These are phyloP conservation scores for Perca fluviatilis DNA, from an alignment of 2,113 vertebrate genomes.

Conservation along the genomic window DNA sequence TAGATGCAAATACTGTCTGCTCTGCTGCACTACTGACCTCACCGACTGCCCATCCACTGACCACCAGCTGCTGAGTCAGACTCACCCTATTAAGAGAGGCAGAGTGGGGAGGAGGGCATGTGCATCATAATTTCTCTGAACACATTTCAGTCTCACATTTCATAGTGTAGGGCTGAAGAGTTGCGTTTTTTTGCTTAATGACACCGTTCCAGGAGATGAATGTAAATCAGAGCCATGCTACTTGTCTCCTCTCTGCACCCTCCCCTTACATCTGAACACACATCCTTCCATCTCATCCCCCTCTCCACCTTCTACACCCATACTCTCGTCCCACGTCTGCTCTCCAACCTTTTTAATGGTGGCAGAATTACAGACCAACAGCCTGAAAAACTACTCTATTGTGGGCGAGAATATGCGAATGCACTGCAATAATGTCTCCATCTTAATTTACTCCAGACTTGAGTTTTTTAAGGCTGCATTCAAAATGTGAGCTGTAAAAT, in stretches of 20 bases:
- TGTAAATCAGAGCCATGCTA: neutral
- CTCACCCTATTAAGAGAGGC: constrained; percentile 29
- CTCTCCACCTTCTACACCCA: neutral
- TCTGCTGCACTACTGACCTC: constrained; percentile 75
- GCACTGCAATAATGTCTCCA: neutral
- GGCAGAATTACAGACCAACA: neutral
- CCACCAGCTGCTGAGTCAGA: constrained; percentile 68
- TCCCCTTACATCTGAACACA: neutral
- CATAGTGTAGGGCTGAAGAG: neutral
- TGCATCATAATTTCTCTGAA: constrained; percentile 12
- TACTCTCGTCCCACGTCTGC: neutral
- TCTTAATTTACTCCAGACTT: constrained; percentile 3
- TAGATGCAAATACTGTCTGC: constrained; percentile 62
- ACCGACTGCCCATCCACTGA: constrained; percentile 71
- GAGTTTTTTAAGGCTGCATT: neutral
- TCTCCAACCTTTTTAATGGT: neutral
- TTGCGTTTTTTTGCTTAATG: neutral
- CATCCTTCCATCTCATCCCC: constrained; percentile 6
- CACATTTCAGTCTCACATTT: constrained; percentile 16
- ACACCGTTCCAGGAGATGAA: neutral
- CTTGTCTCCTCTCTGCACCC: neutral
- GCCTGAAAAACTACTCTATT: neutral
- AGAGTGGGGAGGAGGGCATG: constrained; percentile 3
- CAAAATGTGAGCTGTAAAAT: constrained; percentile 10
- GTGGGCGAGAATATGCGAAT: neutral